phyloP scores from a whole-genome alignment of 2,797 vertebrate genomes.

The Alfaro cultratus region DNA sequence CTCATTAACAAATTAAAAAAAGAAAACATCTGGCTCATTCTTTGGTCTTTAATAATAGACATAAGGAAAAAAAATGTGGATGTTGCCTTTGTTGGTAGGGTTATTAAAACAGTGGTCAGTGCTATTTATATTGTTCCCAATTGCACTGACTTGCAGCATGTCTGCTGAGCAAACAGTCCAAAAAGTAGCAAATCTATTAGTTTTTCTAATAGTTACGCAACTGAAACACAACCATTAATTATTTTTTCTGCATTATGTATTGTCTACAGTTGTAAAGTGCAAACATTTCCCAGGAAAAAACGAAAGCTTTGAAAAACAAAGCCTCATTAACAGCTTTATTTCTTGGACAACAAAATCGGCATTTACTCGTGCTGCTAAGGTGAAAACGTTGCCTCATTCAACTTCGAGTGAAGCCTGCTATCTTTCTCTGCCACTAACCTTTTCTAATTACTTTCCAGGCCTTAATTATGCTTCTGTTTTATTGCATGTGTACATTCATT shows the following conservation, averaged over 20 bases:
- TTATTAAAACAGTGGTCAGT: background rate
- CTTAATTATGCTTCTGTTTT: constrained; percentile 45
- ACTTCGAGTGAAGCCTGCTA: constrained; percentile 38
- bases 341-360: background rate
- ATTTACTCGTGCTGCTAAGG: background rate
- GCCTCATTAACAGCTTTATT: background rate
- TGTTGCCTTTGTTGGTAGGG: background rate
- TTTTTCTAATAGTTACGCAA: background rate
- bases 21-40: background rate
- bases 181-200: background rate
- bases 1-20: background rate
- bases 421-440: constrained; percentile 51
- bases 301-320: background rate
- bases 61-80: background rate
- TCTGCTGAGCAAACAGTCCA: background rate
- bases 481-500: constrained; percentile 36
- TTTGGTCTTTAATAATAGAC: too few relatives aligned
- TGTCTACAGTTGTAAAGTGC: background rate
- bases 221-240: background rate
- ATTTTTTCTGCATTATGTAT: background rate
- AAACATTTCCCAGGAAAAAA: background rate
- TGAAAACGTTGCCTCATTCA: background rate
- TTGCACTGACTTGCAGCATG: background rate
- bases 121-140: background rate
- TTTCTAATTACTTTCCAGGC: constrained; percentile 56